These are phyloP conservation scores for Sycophila sp. DNA, from an alignment of 1,140 invertebrate species.

Conservation along the genomic window DNA sequence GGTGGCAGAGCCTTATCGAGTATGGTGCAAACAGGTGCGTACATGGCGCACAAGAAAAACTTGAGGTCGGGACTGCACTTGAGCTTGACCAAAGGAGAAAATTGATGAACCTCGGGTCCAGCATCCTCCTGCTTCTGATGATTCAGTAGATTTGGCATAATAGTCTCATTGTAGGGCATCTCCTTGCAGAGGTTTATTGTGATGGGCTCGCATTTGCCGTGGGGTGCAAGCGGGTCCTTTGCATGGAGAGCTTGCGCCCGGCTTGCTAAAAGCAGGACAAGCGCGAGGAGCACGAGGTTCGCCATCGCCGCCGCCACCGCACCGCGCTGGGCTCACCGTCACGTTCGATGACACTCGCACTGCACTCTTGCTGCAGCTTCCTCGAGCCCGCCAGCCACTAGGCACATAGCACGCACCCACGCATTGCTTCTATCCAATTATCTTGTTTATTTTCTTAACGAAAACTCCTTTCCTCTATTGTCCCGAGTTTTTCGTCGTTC, in stretches of 20 bases:
- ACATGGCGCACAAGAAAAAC: constrained; percentile 96
- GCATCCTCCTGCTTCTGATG: constrained; percentile 97
- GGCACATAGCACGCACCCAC: no score
- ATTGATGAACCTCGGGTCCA: constrained; percentile 91
- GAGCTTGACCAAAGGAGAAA: constrained; percentile 94
- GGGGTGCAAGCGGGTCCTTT: constrained; percentile 72
- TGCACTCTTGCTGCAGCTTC: not conserved
- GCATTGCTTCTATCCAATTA: no score
- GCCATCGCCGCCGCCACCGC: no score
- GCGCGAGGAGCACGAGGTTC: not conserved
- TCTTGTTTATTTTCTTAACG: no score
- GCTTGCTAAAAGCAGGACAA: not conserved
- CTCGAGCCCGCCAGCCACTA: not conserved
- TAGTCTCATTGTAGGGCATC: constrained; percentile 94
- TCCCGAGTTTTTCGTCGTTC: no score
- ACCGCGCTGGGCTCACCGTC: no score
- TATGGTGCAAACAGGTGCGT: constrained; percentile 95
- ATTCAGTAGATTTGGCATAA: constrained; percentile 94
- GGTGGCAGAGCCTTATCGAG: constrained; percentile 90
- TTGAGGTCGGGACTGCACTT: constrained; percentile 94
- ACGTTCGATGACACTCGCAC: no score
- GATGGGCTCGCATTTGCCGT: constrained; percentile 91
- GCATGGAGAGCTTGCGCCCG: not conserved
- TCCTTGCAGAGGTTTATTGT: constrained; percentile 92
- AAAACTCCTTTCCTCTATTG: no score